These are phyloP conservation scores for Cremastobaeus sp. DNA, from an alignment of 2,888 invertebrate genomes.

Conservation along the genomic window DNA sequence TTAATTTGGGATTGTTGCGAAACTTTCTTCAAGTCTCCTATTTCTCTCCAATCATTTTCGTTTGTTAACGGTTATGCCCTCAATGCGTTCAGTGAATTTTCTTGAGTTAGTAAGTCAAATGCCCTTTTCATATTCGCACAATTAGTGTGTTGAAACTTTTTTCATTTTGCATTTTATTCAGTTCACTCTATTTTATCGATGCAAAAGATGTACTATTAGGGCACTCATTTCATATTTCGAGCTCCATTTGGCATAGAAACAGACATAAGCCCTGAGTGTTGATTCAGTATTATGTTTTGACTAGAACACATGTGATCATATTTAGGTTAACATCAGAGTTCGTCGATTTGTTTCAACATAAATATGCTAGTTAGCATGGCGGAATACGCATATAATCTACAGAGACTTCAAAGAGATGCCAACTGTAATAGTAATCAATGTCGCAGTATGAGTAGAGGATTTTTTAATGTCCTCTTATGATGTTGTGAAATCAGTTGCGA, in stretches of 20 bases:
- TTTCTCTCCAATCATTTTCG: neutral
- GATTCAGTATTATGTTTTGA: conserved; percentile 53
- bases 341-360: conserved; percentile 50
- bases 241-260: conserved; percentile 31
- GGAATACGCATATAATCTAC: conserved; percentile 40
- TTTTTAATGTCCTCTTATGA: conserved; percentile 43
- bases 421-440: conserved; percentile 53
- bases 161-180: too few relatives aligned
- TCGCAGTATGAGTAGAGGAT: conserved; percentile 39
- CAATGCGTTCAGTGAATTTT: neutral
- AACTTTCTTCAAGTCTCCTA: neutral
- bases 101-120: too few relatives aligned
- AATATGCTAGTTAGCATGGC: conserved; percentile 46
- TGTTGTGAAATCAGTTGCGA: conserved; percentile 23
- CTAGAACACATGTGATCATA: conserved; percentile 51
- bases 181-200: too few relatives aligned
- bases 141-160: too few relatives aligned
- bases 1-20: conserved; percentile 21
- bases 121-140: too few relatives aligned
- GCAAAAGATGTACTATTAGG: conserved; percentile 4
- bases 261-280: conserved; percentile 44
- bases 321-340: conserved; percentile 55
- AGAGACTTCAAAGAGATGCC: conserved; percentile 45
- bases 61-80: neutral
- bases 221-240: conserved; percentile 42